These are phyloP conservation scores for Echiichthys vipera DNA, from an alignment of 2,797 vertebrate species.

Conservation along the genomic window DNA sequence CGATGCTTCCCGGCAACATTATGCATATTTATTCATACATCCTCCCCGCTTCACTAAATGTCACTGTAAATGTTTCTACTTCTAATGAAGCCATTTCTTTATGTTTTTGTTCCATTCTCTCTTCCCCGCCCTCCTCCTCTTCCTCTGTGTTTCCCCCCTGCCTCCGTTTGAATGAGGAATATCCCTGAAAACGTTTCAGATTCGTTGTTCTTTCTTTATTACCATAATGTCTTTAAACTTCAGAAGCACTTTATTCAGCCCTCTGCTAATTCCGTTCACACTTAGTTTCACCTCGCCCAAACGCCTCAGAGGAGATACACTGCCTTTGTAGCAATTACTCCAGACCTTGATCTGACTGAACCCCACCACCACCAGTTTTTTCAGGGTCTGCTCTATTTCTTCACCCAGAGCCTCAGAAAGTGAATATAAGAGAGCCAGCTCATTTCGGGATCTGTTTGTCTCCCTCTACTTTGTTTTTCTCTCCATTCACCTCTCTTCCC, in stretches of 20 bases:
- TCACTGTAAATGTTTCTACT: slow-evolving; percentile 83
- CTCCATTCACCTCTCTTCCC: slow-evolving; percentile 13
- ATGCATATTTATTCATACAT: slow-evolving; percentile 86
- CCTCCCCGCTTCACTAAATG: slow-evolving; percentile 80
- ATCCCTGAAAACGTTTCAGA: slow-evolving; percentile 34
- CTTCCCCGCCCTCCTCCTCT: background rate
- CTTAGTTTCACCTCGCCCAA: slow-evolving; percentile 71
- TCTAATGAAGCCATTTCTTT: slow-evolving; percentile 77
- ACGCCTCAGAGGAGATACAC: slow-evolving; percentile 51
- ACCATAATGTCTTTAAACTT: slow-evolving; percentile 67
- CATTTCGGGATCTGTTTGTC: slow-evolving; percentile 20
- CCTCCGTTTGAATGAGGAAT: slow-evolving; percentile 56
- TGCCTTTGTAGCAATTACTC: slow-evolving; percentile 68
- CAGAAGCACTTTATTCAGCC: slow-evolving; percentile 56
- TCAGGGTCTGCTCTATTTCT: slow-evolving; percentile 32
- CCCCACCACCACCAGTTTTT: slow-evolving; percentile 17
- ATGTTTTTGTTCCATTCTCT: slow-evolving; percentile 57
- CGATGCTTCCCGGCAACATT: slow-evolving; percentile 78
- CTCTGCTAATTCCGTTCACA: slow-evolving; percentile 69
- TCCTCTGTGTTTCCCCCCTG: slow-evolving; percentile 21
- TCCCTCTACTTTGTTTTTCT: slow-evolving; percentile 27
- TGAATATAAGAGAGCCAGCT: slow-evolving; percentile 8
- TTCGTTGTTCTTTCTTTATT: slow-evolving; percentile 43
- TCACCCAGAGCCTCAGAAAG: slow-evolving; percentile 15
- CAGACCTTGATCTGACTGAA: slow-evolving; percentile 71